Base-by-base conservation (phyloP, 2,888 invertebrate species). In the Lampropteryx suffumata region DNA sequence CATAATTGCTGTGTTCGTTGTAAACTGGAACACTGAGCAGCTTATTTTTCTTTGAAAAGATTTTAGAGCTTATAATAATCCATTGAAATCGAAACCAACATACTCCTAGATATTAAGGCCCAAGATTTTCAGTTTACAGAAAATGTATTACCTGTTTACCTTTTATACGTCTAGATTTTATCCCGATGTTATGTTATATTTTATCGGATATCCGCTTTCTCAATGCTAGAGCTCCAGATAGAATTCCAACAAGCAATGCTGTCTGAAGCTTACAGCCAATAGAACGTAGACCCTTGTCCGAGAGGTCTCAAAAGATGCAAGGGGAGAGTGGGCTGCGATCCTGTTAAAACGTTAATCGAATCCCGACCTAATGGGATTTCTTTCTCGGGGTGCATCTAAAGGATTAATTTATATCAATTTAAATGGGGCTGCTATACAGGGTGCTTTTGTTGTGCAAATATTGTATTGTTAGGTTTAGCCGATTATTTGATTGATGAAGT, bases 331-430 rank as follows among this genome's bases (percentile, higher is more conserved):
- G 53, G 50, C 57, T 32, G 55, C 67, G 65, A 62, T 59, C 69
- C 78, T 64, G 82, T 78, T 87, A 82, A 86, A 85, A 84, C 86
- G 88, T 88, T 89, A 89, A 90, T 90, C 89, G 89, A 87, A 87
- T 87, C 83, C 79, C 75, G 71, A 77, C 78, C 72, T 88, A 88
- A 90, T 89, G 87, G 89, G 86, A 89, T 89, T 90, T 90, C 89
- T 90, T 90, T 90, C 90, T 89, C 86, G 85, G 87, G 86, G 84
- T 78, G 76, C 80, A 76, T 78, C 81, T 77, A 87, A 89, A 88
- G 89, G 89, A 90, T 90, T 90, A 88, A 90, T 90, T 88, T 89
- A 87, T 89, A 89, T 89, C 89, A 88, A 89, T 89, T 88, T 87
- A 86, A 88, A 89, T 84, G 82, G 84, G 76, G 58, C 50, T 27